phyloP scores from a whole-genome alignment of 2,797 vertebrate species.

The Premnoplex brunnescens region DNA sequence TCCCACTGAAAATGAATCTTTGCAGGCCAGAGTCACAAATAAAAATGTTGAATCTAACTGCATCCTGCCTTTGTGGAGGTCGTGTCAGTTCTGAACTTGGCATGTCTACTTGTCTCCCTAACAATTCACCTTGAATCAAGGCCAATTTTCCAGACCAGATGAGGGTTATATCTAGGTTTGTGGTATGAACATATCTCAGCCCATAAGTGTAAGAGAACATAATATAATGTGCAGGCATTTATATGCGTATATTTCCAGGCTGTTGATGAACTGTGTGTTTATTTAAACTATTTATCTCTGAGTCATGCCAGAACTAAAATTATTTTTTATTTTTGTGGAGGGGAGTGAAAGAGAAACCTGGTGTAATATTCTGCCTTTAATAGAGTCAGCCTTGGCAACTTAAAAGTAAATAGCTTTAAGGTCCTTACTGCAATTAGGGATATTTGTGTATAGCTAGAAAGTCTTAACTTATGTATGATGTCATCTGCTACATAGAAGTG shows the following conservation, averaged over 20 bases:
- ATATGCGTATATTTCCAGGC: not conserved
- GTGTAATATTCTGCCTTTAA: not conserved
- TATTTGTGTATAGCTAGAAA: not conserved
- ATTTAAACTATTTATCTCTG: not conserved
- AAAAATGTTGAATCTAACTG: not conserved
- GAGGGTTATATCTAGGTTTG: not conserved
- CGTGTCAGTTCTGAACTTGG: not conserved
- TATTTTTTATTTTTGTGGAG: not conserved
- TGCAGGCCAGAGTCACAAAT: not conserved
- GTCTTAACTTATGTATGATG: not conserved
- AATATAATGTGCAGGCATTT: not conserved
- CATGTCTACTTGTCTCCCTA: not conserved
- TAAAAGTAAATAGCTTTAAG: slow-evolving; percentile 1
- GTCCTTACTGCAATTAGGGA: not conserved
- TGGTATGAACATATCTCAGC: not conserved
- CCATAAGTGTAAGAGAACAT: not conserved
- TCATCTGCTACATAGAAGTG: not conserved
- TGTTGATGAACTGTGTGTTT: not conserved
- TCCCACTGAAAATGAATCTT: not conserved
- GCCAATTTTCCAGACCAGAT: not conserved
- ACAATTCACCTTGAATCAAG: not conserved
- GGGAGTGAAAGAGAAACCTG: not conserved
- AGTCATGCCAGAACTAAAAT: not conserved
- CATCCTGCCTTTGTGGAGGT: not conserved
- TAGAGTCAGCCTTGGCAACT: not conserved